phyloP scores from a whole-genome alignment of 2,888 invertebrate species.

The Protonemura montana region DNA sequence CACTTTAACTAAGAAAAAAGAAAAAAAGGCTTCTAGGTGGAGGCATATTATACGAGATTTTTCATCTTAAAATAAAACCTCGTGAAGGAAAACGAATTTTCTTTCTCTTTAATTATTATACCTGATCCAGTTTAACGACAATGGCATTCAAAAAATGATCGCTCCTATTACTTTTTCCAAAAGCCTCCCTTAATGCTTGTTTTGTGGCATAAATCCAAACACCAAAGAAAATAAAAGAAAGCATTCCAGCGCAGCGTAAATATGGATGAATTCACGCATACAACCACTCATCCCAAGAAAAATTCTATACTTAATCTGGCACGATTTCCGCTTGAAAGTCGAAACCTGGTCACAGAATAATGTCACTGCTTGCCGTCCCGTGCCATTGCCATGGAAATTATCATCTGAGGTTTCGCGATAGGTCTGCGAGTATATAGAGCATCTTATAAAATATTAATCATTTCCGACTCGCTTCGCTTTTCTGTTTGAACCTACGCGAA shows the following conservation, averaged over 20 bases:
- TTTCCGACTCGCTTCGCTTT: not conserved
- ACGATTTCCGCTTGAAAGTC: not conserved
- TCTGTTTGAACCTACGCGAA: not conserved
- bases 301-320: not conserved
- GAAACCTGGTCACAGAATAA: not conserved
- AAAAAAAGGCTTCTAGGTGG: not conserved
- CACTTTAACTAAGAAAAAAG: not conserved
- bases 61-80: not conserved
- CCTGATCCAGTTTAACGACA: not conserved
- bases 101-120: not conserved
- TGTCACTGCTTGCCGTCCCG: not conserved
- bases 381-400: not conserved
- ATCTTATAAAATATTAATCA: not conserved
- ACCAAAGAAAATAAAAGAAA: not conserved
- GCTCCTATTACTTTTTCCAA: not conserved
- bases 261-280: not conserved
- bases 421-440: not conserved
- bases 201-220: not conserved
- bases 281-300: too few species aligned
- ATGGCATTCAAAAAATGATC: constrained; percentile 5
- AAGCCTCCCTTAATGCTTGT: not conserved
- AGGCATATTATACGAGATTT: not conserved
- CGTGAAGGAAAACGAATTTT: not conserved
- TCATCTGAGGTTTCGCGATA: not conserved
- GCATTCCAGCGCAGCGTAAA: not conserved